Conservation (phyloP, 64 coral and sea anemone genomes). For the Trachythela sp. region DNA sequence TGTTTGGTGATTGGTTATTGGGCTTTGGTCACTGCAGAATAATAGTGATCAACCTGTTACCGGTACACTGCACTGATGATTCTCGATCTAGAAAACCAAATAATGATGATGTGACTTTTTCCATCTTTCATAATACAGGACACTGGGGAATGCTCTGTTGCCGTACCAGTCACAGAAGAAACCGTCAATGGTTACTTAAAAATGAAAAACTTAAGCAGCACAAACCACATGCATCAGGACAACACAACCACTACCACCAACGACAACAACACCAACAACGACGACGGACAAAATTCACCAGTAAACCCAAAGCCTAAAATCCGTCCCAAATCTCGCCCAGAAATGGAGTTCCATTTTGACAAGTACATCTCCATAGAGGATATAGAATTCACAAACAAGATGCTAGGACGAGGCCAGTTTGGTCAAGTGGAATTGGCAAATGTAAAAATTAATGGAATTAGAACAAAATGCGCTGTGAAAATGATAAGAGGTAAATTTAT, state of each 20-base stretch:
- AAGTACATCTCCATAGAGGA: neutral
- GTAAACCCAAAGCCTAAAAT: neutral
- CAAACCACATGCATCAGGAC: neutral
- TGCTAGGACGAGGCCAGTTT: conserved; percentile 8
- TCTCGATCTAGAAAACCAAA: no score
- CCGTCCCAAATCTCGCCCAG: neutral
- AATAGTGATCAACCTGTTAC: no score
- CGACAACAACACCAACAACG: neutral
- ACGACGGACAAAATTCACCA: neutral
- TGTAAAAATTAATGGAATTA: neutral
- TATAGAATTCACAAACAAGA: neutral
- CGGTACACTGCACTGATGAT: no score
- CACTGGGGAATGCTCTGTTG: neutral
- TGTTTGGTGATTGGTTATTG: no score
- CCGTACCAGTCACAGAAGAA: neutral
- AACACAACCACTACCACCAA: neutral
- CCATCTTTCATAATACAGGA: neutral
- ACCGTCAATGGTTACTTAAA: neutral
- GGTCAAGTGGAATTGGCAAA: neutral
- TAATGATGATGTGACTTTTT: no score
- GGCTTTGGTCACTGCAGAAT: no score
- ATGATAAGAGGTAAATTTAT: neutral
- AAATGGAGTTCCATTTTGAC: neutral
- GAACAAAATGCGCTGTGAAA: neutral
- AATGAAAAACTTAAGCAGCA: neutral